Conservation (phyloP, 2,113 vertebrate genomes). For the Paramisgurnus dabryanus region DNA sequence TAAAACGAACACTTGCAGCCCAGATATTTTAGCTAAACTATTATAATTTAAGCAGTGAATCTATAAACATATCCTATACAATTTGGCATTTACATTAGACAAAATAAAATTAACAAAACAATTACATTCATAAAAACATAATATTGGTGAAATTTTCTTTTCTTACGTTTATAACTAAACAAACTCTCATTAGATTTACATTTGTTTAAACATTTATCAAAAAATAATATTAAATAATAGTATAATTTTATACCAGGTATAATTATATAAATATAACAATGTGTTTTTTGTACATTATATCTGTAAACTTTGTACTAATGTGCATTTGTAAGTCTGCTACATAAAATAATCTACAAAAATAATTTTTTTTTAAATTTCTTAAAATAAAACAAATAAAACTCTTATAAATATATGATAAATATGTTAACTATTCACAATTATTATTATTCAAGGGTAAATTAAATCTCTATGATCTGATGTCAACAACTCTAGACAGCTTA, state of each 20-base stretch:
- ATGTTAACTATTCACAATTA: not conserved
- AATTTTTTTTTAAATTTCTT: not conserved
- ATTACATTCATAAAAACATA: not conserved
- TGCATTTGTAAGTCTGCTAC: too few species aligned
- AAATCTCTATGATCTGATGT: not conserved
- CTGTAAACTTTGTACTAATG: too few species aligned
- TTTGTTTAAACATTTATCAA: not conserved
- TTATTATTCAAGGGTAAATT: not conserved
- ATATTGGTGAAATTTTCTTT: not conserved
- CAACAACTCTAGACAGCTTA: not conserved
- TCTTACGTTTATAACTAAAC: not conserved
- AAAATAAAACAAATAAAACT: too few species aligned
- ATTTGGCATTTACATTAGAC: not conserved
- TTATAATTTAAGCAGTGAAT: too few species aligned
- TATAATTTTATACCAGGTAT: too few species aligned
- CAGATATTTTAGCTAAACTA: too few species aligned
- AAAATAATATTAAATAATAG: too few species aligned
- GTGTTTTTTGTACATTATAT: too few species aligned
- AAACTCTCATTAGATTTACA: not conserved
- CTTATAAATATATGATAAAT: not conserved
- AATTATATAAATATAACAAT: too few species aligned
- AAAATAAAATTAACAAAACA: not conserved
- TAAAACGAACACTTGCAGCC: not conserved
- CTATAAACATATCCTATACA: not conserved
- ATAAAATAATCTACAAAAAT: not conserved